phyloP scores from a whole-genome alignment of 2,888 invertebrate species.

The Malthinus seriepunctatus region DNA sequence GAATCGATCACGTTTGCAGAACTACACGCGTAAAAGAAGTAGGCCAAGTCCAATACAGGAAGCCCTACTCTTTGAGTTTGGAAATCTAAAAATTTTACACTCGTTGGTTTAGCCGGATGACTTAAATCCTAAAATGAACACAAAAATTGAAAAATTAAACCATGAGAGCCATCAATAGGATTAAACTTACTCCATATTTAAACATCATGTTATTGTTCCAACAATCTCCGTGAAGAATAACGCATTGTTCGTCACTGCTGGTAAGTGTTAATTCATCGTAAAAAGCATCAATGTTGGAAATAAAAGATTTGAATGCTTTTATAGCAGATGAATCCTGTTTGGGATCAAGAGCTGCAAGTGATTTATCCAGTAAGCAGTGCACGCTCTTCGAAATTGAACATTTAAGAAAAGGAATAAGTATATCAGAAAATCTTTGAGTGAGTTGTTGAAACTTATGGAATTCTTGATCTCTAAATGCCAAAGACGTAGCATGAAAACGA shows the following conservation, averaged over 20 bases:
- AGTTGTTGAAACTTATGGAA: too few relatives aligned
- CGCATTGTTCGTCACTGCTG: not conserved
- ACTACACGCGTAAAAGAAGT: constrained; percentile 45
- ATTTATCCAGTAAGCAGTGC: too few relatives aligned
- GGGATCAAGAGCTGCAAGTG: too few relatives aligned
- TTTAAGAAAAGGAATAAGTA: too few relatives aligned
- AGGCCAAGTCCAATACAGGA: constrained; percentile 45
- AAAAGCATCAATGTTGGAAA: not conserved
- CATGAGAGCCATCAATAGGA: not conserved
- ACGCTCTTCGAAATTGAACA: too few relatives aligned
- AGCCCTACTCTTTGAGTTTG: constrained; percentile 34
- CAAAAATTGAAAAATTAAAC: not conserved
- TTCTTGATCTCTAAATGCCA: constrained; percentile 6
- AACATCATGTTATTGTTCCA: constrained; percentile 14
- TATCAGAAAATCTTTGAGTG: too few relatives aligned
- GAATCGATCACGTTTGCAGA: constrained; percentile 39
- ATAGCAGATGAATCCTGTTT: too few relatives aligned
- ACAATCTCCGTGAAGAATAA: constrained; percentile 8
- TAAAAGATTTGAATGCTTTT: too few relatives aligned
- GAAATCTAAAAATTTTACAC: constrained; percentile 35
- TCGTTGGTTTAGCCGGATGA: not conserved
- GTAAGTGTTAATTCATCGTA: not conserved
- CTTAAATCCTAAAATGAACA: not conserved
- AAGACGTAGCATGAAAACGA: constrained; percentile 1
- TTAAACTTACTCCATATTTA: constrained; percentile 9